phyloP scores from a whole-genome alignment of 2,113 vertebrate species.

The Benitochromis conjunctus region DNA sequence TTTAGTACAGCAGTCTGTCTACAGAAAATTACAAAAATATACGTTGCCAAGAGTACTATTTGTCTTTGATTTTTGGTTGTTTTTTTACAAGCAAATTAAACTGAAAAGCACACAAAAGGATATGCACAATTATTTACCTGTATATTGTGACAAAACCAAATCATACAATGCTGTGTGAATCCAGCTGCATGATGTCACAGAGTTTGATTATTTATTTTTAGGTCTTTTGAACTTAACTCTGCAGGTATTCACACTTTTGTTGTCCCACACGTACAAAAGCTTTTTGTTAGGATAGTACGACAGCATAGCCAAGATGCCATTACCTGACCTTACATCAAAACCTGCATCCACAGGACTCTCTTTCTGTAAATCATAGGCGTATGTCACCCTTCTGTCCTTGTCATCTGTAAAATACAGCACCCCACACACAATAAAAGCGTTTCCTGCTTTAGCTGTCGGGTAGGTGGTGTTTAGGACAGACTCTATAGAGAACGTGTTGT shows the following conservation, averaged over 20 bases:
- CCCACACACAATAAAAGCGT: constrained; percentile 83
- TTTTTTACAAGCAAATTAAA: neutral
- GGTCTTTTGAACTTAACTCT: constrained; percentile 68
- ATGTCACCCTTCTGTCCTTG: constrained; percentile 76
- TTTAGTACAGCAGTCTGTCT: neutral
- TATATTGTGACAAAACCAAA: neutral
- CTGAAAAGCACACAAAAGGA: neutral
- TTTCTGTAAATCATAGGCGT: constrained; percentile 82
- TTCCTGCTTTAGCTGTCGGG: constrained; percentile 85
- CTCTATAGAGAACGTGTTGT: constrained; percentile 71
- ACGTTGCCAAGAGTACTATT: neutral
- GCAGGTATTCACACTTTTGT: constrained; percentile 78
- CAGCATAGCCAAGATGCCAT: constrained; percentile 83
- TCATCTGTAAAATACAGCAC: constrained; percentile 85
- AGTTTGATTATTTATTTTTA: constrained; percentile 1
- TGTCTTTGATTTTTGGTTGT: neutral
- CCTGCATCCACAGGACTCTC: constrained; percentile 69
- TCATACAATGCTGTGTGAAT: neutral
- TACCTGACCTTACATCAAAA: constrained; percentile 76
- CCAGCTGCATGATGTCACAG: neutral
- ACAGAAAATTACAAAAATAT: neutral
- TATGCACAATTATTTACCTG: neutral
- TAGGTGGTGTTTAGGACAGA: constrained; percentile 80
- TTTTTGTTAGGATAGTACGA: constrained; percentile 80
- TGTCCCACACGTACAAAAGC: constrained; percentile 83